These are phyloP conservation scores for Galleria mellonella DNA, from an alignment of 1,140 invertebrate genomes.

Conservation along the genomic window DNA sequence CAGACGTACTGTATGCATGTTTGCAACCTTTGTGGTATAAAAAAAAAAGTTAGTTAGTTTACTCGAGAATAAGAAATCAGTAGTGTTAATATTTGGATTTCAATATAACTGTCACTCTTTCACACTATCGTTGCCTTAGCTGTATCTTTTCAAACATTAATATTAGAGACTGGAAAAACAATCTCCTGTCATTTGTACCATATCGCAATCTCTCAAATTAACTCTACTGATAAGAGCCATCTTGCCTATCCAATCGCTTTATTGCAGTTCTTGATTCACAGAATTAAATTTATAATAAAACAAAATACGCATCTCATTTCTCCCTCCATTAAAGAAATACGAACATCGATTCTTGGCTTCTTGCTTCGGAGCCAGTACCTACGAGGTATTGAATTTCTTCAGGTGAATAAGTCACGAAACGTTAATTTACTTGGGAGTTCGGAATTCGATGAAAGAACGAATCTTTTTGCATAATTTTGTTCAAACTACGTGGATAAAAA, in stretches of 20 bases:
- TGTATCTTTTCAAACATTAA: no score
- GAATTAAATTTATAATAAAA: slow-evolving; percentile 33
- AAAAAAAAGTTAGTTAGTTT: no score
- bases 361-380: slow-evolving; percentile 7
- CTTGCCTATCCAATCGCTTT: slow-evolving; percentile 58
- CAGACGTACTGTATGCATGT: no score
- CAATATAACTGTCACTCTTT: no score
- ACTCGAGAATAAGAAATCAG: no score
- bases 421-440: slow-evolving; percentile 2
- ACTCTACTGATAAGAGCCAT: slow-evolving; percentile 39
- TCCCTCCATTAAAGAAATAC: slow-evolving; percentile 19
- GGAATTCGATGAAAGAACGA: background rate
- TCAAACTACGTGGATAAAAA: background rate
- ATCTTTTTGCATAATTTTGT: slow-evolving; percentile 4
- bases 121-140: no score
- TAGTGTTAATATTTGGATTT: no score
- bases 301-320: slow-evolving; percentile 23
- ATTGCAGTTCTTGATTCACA: slow-evolving; percentile 31
- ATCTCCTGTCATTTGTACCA: slow-evolving; percentile 5
- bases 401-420: slow-evolving; percentile 5
- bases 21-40: no score
- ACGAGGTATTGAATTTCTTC: slow-evolving; percentile 2
- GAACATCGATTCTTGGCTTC: slow-evolving; percentile 3
- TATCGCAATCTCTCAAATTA: slow-evolving; percentile 37
- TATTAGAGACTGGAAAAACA: no score